These are phyloP conservation scores for Noctilio leporinus DNA, from an alignment of 2,113 vertebrate species.

Conservation along the genomic window DNA sequence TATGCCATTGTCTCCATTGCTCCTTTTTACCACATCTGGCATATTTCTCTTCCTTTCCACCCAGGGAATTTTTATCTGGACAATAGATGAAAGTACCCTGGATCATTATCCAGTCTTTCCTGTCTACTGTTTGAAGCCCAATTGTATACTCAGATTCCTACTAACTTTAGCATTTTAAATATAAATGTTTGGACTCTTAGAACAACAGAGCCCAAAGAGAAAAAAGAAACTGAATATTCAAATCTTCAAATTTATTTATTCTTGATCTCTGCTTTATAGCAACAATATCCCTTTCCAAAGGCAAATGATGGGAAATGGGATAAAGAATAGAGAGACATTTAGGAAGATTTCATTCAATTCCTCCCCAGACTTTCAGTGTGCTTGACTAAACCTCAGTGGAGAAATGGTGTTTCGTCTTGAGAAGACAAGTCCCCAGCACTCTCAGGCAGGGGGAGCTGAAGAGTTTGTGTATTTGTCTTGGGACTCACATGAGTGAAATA, in stretches of 20 bases:
- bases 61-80: background rate
- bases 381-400: background rate
- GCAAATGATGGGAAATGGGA: background rate
- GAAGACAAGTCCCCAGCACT: background rate
- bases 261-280: background rate
- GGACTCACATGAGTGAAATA: background rate
- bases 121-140: background rate
- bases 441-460: background rate
- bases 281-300: background rate
- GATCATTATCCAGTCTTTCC: background rate
- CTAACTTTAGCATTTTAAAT: background rate
- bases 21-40: background rate
- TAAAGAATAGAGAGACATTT: background rate
- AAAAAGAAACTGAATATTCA: background rate
- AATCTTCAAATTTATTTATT: background rate
- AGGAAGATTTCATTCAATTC: background rate
- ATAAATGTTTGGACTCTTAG: background rate
- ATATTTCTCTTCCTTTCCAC: background rate
- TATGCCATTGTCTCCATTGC: rapidly evolving
- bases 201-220: background rate
- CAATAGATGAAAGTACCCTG: background rate
- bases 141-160: background rate
- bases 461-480: background rate
- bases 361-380: background rate
- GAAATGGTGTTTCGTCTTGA: background rate